These are phyloP conservation scores for Megamerina dolium DNA, from an alignment of 2,888 invertebrate genomes.

Conservation along the genomic window DNA sequence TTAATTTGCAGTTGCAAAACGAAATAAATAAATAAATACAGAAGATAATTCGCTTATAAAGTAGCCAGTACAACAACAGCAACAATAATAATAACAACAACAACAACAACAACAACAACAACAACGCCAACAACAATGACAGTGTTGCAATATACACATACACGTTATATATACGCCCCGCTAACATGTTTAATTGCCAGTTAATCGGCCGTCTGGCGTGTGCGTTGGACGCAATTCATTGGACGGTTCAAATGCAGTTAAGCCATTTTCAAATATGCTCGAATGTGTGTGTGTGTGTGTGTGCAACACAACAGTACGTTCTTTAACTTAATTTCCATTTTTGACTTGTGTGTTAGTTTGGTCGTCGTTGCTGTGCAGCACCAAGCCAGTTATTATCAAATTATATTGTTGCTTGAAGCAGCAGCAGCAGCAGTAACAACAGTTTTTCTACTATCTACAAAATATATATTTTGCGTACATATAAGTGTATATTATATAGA, in stretches of 20 bases:
- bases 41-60: no score
- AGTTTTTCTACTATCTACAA: background rate
- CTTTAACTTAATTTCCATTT: constrained; percentile 16
- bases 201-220: constrained; percentile 1
- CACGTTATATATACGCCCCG: no score
- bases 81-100: background rate
- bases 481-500: no score
- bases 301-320: constrained; percentile 9
- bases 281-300: no score
- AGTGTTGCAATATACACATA: constrained; percentile 1
- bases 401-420: constrained; percentile 4
- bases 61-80: no score
- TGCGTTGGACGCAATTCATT: no score
- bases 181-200: no score
- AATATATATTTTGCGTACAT: background rate
- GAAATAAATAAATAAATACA: constrained; percentile 24
- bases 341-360: background rate
- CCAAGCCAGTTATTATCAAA: constrained; percentile 8
- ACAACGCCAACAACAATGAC: constrained; percentile 4
- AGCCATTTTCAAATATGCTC: constrained; percentile 8
- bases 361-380: background rate
- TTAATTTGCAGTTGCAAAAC: constrained; percentile 6
- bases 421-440: no score
- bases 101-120: constrained; percentile 2
- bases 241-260: no score